These are phyloP conservation scores for Pachycephala philippinensis DNA, from an alignment of 2,113 vertebrate genomes.

Conservation along the genomic window DNA sequence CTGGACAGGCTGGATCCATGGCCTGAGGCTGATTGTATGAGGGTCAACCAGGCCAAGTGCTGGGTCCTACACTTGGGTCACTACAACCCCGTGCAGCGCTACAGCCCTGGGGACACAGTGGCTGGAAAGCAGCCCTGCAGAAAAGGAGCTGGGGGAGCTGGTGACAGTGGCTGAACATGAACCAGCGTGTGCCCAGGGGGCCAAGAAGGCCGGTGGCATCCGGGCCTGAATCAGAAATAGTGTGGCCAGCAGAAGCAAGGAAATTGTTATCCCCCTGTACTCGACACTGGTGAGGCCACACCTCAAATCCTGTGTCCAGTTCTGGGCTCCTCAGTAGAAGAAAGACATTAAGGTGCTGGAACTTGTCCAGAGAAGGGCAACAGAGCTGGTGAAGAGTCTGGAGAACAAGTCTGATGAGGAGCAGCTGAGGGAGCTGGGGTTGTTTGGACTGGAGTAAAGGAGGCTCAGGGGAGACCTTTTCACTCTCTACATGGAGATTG, in stretches of 20 bases:
- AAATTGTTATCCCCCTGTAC: not conserved
- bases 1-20: not conserved
- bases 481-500: not conserved
- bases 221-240: not conserved
- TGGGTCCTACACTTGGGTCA: not conserved
- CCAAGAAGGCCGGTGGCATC: not conserved
- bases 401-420: not conserved
- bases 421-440: not conserved
- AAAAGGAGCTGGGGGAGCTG: not conserved
- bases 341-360: not conserved
- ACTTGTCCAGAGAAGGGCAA: rapidly evolving
- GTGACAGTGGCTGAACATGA: not conserved
- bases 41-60: not conserved
- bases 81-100: not conserved
- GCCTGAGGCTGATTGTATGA: rapidly evolving
- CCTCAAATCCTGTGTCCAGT: not conserved
- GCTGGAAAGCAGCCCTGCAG: not conserved
- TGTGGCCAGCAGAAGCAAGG: not conserved
- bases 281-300: rapidly evolving
- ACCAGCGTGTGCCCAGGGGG: not conserved
- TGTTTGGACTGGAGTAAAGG: not conserved
- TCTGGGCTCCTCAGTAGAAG: not conserved
- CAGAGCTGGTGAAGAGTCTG: not conserved
- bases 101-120: too few species aligned
- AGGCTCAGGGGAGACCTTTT: not conserved